Evolutionary conservation across 2,797 vertebrate species (phyloP).

Genomic region (Acomys russatus): DNA sequence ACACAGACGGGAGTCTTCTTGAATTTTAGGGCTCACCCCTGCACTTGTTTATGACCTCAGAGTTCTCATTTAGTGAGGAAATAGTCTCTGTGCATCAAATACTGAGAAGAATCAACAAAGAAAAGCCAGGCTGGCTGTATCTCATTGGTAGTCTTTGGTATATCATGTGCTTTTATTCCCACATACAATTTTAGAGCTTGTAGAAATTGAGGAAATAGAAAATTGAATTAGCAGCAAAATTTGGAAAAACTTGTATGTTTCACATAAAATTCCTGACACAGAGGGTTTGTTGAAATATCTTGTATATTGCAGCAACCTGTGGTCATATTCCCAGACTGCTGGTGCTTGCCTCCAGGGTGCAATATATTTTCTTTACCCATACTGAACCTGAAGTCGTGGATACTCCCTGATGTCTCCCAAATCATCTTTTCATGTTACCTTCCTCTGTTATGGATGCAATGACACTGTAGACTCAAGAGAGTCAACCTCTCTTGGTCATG

Average conservation of each 20-base stretch:
- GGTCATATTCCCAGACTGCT: background rate
- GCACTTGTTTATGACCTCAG: background rate
- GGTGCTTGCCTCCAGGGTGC: background rate
- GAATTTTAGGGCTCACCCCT: background rate
- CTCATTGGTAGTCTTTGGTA: background rate
- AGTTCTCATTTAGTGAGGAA: background rate
- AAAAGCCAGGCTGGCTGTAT: background rate
- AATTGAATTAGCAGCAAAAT: background rate
- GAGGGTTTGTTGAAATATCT: background rate
- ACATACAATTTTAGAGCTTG: constrained; percentile 8
- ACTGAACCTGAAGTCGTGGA: background rate
- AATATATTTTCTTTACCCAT: background rate
- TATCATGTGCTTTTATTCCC: background rate
- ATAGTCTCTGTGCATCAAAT: background rate
- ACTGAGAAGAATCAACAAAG: background rate
- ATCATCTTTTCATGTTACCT: background rate
- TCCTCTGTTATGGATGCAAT: background rate
- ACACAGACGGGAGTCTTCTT: background rate
- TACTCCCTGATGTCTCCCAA: background rate
- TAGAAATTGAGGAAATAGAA: background rate
- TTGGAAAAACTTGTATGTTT: background rate
- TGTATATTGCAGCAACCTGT: background rate
- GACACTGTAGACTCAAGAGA: background rate
- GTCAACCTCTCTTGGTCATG: background rate
- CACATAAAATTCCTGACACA: background rate